Base-by-base conservation (phyloP, 2,797 vertebrate species). In the Micromesistius poutassou region DNA sequence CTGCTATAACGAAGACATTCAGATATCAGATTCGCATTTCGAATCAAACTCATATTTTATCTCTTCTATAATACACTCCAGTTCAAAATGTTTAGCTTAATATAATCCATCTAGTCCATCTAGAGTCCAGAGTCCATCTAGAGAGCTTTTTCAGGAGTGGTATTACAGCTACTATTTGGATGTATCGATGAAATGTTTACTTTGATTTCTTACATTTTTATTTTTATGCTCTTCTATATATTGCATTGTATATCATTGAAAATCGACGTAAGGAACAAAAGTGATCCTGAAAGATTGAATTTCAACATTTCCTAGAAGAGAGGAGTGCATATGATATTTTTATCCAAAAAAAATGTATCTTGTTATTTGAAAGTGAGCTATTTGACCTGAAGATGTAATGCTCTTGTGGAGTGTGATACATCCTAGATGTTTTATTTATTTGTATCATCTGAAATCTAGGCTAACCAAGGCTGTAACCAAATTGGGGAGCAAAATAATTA, bases 341-440 rank as follows among this genome's bases (percentile, higher is more conserved):
- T 76, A 71, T 71, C 30, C 31, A 19, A 71, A 33, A 5, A 30
- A 31, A 68, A 68, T 22, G 14, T 68, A 62, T 35, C 33, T 35
- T 35, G 33, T 35, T 35, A 35, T 35, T 35, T 6, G 33, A 35
- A 35, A 35, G 33, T 55, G 50, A 55, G 50, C 4, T 55, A 78
- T 86, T 88, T 87, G 88, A 89, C 36, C 90, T 90, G 87, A 85
- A 87, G 88, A 90, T 78, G 78, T 80, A 83, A 89, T 91, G 85
- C 90, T 92, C 89, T 91, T 89, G 91, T 91, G 91, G 90, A 91
- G 92, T 92, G 81, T 89, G 82, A 87, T 75, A 82, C 88, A 87
- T 87, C 85, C 74, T n/a, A 86, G 76, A 78, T 78, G 80, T 74
- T 82, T 40, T 90, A 90, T 87, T 82, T 74, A 84, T 87, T 86